A percentile compares a stretch with the other conserved stretches of the same genome.
Evolutionary conservation across 2,888 invertebrate species (phyloP).

Genomic region (Polydrusus pterygomalis): DNA sequence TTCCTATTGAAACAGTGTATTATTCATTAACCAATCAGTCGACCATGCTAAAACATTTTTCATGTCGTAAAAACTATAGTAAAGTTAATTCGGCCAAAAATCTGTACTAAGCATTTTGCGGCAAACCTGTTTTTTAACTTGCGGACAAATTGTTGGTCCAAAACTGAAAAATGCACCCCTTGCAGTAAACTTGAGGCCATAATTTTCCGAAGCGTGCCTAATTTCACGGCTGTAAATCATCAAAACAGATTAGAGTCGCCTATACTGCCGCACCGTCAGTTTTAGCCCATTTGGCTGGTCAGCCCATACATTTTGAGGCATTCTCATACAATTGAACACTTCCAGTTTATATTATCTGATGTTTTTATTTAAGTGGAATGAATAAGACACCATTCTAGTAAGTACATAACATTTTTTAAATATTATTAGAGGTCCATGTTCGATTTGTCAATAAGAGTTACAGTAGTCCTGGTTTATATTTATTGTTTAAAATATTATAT

Average conservation of each 20-base stretch:
- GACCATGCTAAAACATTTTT: neutral
- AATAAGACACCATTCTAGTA: no score
- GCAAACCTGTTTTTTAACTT: constrained; percentile 47
- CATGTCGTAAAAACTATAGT: constrained; percentile 23
- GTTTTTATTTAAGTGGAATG: no score
- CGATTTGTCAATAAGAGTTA: no score
- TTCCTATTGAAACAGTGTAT: neutral
- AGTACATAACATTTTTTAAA: no score
- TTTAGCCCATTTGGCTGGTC: constrained; percentile 47
- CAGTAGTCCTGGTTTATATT: no score
- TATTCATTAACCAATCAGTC: constrained; percentile 1
- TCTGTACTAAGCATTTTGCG: constrained; percentile 46
- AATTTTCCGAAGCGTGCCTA: constrained; percentile 52
- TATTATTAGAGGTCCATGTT: no score
- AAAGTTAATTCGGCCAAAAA: constrained; percentile 41
- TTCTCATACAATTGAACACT: neutral
- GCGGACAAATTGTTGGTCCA: constrained; percentile 50
- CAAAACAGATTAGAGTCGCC: constrained; percentile 51
- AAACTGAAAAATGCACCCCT: constrained; percentile 52
- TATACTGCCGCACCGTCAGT: constrained; percentile 49
- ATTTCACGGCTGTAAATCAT: constrained; percentile 53
- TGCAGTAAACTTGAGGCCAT: constrained; percentile 52
- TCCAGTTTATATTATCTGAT: neutral
- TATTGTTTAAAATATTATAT: no score
- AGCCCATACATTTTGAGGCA: constrained; percentile 36